Evolutionary conservation across 2,113 vertebrate species (phyloP).

Genomic region (Tringa solitaria): DNA sequence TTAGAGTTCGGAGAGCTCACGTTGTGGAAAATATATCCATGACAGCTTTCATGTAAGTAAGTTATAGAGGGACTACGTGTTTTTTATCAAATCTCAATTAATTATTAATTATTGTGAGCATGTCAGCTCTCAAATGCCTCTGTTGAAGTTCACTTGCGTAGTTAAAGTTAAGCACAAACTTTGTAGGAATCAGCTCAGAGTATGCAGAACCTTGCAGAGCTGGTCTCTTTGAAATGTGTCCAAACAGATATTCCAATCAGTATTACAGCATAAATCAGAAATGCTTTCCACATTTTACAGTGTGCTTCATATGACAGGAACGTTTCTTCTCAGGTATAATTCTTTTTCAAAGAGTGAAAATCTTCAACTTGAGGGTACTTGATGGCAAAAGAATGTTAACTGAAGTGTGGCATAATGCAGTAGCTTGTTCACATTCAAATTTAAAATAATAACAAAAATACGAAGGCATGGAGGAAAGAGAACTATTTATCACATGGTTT

Average conservation of each 20-base stretch:
- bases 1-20: not conserved
- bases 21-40: not conserved
- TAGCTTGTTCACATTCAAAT: conserved; percentile 1
- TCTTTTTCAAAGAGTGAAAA: not conserved
- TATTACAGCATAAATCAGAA: conserved; percentile 12
- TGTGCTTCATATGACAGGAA: not conserved
- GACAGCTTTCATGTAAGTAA: not conserved
- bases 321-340: not conserved
- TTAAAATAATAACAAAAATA: not conserved
- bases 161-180: not conserved
- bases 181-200: not conserved
- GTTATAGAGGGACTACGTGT: not conserved
- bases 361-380: not conserved
- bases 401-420: not conserved
- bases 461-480: not conserved
- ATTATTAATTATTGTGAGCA: not conserved
- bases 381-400: conserved; percentile 3
- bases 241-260: conserved; percentile 6
- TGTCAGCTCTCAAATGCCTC: not conserved
- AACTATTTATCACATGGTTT: not conserved
- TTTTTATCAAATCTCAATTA: not conserved
- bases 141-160: not conserved
- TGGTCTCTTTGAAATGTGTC: not conserved
- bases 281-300: not conserved
- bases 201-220: not conserved